Evolutionary conservation across 2,888 invertebrate species (phyloP).

Genomic region (Sphaerophoria taeniata): DNA sequence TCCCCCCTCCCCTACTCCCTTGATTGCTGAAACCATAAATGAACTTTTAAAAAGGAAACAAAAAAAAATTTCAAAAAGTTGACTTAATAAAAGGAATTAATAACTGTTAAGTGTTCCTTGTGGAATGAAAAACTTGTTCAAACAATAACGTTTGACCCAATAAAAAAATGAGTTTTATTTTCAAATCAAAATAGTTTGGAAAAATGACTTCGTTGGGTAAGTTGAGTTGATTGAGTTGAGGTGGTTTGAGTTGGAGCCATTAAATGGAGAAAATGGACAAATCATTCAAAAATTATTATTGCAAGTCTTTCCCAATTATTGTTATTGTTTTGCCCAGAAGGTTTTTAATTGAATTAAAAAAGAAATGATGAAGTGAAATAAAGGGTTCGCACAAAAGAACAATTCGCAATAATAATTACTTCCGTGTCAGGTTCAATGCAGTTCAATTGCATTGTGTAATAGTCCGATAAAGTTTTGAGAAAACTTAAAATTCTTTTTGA

Average conservation of each 20-base stretch:
- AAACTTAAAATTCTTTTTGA: no score
- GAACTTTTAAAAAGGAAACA: background rate
- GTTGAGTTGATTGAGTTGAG: no score
- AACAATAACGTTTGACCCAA: background rate
- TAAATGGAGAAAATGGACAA: constrained; percentile 32
- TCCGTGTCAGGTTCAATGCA: no score
- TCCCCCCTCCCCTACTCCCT: background rate
- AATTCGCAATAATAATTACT: background rate
- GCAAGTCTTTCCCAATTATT: constrained; percentile 20
- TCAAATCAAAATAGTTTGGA: no score
- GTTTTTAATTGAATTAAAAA: constrained; percentile 13
- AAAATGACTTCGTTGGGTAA: background rate
- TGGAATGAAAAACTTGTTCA: background rate
- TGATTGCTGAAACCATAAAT: background rate
- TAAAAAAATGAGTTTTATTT: no score
- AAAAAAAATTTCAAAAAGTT: constrained; percentile 10
- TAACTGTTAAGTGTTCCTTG: constrained; percentile 7
- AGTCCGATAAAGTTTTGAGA: no score
- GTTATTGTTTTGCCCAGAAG: constrained; percentile 1
- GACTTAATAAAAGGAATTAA: constrained; percentile 5
- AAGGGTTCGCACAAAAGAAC: background rate
- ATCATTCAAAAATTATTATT: constrained; percentile 20
- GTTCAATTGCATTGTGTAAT: no score
- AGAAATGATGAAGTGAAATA: background rate
- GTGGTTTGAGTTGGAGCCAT: background rate